These are phyloP conservation scores for Macrotus californicus DNA, from an alignment of 2,113 vertebrate genomes.

Conservation along the genomic window DNA sequence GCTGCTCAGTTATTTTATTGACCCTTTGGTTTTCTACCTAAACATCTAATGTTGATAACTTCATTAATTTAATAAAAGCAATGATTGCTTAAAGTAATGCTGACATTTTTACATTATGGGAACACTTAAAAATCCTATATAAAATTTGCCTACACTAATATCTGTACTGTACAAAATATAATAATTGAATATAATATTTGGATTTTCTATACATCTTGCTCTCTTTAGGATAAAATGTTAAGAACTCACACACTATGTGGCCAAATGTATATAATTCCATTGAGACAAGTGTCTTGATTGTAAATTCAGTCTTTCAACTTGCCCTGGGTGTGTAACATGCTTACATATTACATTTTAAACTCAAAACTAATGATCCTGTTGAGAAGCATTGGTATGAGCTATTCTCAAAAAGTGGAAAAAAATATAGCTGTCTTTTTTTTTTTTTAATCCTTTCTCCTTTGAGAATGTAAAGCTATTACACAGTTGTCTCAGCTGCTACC, in stretches of 20 bases:
- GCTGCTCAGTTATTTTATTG: neutral
- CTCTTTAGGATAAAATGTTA: neutral
- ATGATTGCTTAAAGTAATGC: neutral
- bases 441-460: neutral
- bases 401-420: neutral
- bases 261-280: slow-evolving; percentile 17
- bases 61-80: neutral
- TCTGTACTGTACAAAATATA: neutral
- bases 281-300: neutral
- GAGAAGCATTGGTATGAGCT: slow-evolving; percentile 17
- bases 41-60: neutral
- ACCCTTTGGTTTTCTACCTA: neutral
- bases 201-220: neutral
- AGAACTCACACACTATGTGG: neutral
- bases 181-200: neutral
- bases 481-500: slow-evolving; percentile 67
- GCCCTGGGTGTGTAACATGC: neutral
- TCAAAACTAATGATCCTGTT: neutral
- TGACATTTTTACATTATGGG: neutral
- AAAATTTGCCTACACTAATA: neutral
- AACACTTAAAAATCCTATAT: neutral
- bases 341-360: slow-evolving; percentile 9
- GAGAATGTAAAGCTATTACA: slow-evolving; percentile 51
- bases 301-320: slow-evolving; percentile 36
- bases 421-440: neutral